phyloP scores from a whole-genome alignment of 1,140 invertebrate species.

The Drosophila sechellia region DNA sequence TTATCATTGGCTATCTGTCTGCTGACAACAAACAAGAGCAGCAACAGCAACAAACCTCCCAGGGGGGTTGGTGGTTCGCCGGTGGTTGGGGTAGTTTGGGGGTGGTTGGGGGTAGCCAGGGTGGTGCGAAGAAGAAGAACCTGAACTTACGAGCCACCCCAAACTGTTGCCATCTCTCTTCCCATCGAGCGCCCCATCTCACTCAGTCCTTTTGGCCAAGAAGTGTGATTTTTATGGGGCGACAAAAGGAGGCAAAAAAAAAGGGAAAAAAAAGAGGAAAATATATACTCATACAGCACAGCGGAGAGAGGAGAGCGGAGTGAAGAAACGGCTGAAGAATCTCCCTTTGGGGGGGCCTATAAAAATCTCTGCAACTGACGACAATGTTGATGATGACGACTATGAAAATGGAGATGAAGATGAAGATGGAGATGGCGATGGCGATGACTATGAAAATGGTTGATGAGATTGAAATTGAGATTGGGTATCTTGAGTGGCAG shows the following conservation, averaged over 20 bases:
- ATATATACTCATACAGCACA: neutral
- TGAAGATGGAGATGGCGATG: conserved; percentile 40
- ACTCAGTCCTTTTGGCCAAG: conserved; percentile 24
- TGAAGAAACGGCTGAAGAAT: conserved; percentile 3
- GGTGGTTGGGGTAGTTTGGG: neutral
- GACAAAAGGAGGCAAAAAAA: conserved; percentile 41
- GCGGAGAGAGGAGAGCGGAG: neutral
- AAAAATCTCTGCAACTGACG: conserved; percentile 58
- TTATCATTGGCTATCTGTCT: conserved; percentile 54
- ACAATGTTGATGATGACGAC: conserved; percentile 49
- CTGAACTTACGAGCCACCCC: conserved; percentile 41
- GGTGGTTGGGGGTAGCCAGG: neutral
- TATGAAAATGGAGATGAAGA: conserved; percentile 55
- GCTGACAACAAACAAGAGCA: conserved; percentile 47
- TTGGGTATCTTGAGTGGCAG: conserved; percentile 14
- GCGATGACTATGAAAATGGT: conserved; percentile 36
- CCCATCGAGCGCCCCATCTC: conserved; percentile 16
- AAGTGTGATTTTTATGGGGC: conserved; percentile 54
- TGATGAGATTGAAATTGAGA: conserved; percentile 31
- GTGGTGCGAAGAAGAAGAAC: conserved; percentile 7
- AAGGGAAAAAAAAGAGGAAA: neutral
- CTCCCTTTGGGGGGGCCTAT: conserved; percentile 45
- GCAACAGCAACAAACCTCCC: neutral
- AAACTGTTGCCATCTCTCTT: conserved; percentile 30
- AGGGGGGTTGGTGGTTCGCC: neutral